A percentile compares a stretch with the other conserved stretches of the same genome.
phyloP scores from a whole-genome alignment of 2,113 vertebrate species.

The Bubalus kerabau region DNA sequence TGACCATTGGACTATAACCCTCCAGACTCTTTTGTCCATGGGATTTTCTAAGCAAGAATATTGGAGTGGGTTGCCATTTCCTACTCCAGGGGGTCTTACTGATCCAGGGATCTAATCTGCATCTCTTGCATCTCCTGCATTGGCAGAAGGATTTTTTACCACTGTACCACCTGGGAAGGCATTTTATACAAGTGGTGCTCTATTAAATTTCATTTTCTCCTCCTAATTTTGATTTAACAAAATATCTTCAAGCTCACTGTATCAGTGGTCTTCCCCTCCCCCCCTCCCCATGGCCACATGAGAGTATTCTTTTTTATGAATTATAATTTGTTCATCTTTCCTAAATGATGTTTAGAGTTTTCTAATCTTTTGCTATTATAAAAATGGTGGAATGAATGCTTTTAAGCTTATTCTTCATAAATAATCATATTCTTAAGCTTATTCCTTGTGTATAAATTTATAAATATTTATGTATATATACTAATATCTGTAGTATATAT shows the following conservation, averaged over 20 bases:
- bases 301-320: not conserved
- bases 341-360: not conserved
- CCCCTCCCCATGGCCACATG: rapidly evolving
- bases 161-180: not conserved
- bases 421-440: not conserved
- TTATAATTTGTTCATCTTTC: not conserved
- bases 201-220: not conserved
- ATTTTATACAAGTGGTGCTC: not conserved
- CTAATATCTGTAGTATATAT: not conserved
- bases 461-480: not conserved
- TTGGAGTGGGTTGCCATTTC: not conserved
- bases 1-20: not conserved
- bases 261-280: not conserved
- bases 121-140: not conserved
- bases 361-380: not conserved
- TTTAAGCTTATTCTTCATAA: not conserved
- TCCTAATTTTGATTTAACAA: not conserved
- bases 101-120: not conserved
- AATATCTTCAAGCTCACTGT: not conserved
- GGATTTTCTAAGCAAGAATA: not conserved
- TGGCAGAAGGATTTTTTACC: not conserved
- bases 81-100: not conserved
- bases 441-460: not conserved
- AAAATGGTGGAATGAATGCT: not conserved
- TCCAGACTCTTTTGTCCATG: not conserved